Evolutionary conservation across 2,113 vertebrate genomes (phyloP).

Genomic region (Elephantulus edwardii): DNA sequence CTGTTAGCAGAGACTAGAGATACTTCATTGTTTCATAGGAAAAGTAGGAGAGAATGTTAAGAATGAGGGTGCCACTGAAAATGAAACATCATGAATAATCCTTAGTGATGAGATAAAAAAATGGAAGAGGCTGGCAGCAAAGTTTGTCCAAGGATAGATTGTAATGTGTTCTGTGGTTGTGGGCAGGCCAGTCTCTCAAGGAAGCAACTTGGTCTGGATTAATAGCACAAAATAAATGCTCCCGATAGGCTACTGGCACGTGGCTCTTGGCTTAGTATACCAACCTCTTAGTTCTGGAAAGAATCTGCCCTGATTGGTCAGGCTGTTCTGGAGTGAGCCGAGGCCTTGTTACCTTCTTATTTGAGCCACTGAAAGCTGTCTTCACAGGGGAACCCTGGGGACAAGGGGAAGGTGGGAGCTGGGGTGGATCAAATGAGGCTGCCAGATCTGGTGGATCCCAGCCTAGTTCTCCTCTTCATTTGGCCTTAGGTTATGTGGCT

Average conservation of each 20-base stretch:
- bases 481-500: neutral
- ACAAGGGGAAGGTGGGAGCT: neutral
- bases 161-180: neutral
- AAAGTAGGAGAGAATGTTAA: neutral
- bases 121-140: neutral
- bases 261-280: neutral
- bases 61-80: neutral
- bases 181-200: neutral
- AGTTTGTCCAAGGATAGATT: neutral
- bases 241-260: neutral
- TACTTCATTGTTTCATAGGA: constrained; percentile 20
- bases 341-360: neutral
- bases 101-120: neutral
- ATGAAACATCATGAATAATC: neutral
- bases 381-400: neutral
- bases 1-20: neutral
- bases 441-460: neutral
- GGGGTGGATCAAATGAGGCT: neutral
- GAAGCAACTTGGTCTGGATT: neutral
- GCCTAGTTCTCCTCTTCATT: neutral
- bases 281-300: neutral
- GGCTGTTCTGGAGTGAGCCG: neutral
- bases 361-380: neutral
- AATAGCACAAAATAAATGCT: neutral
- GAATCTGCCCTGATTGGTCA: neutral